Evolutionary conservation across 2,797 vertebrate species (phyloP).

Genomic region (Dallia pectoralis): DNA sequence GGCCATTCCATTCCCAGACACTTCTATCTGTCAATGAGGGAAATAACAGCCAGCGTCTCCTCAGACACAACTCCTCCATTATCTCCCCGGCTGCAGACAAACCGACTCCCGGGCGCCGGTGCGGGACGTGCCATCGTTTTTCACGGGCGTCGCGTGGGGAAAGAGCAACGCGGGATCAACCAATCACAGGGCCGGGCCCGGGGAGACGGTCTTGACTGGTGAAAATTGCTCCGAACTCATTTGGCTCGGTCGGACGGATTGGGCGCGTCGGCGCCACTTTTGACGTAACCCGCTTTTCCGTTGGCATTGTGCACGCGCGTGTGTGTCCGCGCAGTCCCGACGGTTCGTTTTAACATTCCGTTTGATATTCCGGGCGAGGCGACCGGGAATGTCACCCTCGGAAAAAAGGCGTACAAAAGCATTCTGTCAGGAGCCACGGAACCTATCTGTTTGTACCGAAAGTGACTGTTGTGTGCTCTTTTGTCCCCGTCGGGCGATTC

Average conservation of each 20-base stretch:
- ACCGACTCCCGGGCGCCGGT: slow-evolving; percentile 32
- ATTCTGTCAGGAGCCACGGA: slow-evolving; percentile 57
- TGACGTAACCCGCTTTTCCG: slow-evolving; percentile 49
- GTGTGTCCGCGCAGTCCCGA: not conserved
- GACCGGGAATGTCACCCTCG: slow-evolving; percentile 47
- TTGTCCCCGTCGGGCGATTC: slow-evolving; percentile 56
- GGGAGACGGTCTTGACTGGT: slow-evolving; percentile 29
- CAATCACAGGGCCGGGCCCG: slow-evolving; percentile 56
- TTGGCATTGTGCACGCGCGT: slow-evolving; percentile 51
- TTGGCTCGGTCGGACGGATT: slow-evolving; percentile 47
- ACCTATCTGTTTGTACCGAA: slow-evolving; percentile 57
- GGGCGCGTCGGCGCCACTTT: slow-evolving; percentile 40
- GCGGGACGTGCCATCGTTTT: slow-evolving; percentile 59
- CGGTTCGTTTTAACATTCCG: slow-evolving; percentile 33
- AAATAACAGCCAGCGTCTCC: slow-evolving; percentile 64
- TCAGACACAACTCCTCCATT: slow-evolving; percentile 57
- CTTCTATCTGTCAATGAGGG: slow-evolving; percentile 38
- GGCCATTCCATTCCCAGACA: slow-evolving; percentile 48
- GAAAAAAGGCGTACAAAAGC: slow-evolving; percentile 52
- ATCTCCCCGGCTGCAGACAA: slow-evolving; percentile 55
- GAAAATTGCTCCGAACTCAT: slow-evolving; percentile 58
- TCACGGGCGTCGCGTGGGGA: slow-evolving; percentile 27
- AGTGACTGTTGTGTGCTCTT: slow-evolving; percentile 59
- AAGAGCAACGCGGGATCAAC: slow-evolving; percentile 61
- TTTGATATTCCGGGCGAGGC: slow-evolving; percentile 40